Evolutionary conservation across 2,113 vertebrate species (phyloP), one percentile per base, ranked within the genome.

Genomic region (Malurus elegans): DNA sequence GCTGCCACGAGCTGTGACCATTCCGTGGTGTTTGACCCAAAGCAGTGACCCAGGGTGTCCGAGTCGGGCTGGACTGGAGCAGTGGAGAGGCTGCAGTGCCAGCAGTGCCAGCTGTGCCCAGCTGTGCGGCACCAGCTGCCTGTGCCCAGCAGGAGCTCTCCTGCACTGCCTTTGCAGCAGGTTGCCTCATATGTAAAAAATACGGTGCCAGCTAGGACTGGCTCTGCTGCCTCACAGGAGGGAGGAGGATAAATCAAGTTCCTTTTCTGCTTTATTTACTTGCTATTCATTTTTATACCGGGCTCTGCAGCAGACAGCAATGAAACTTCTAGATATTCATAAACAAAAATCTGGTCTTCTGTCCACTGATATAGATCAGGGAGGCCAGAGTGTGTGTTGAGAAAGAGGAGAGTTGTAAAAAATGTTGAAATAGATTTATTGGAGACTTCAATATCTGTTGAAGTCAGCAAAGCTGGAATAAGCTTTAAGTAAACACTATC

Each of bases 401-500:
- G 53, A 88, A 89, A 60, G 75, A 72, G 88, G 58, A 53, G 85
- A 94, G 95, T 54, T 90, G 76, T 94, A 92, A 93, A 83, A 79
- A 96, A 73, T 26, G 1, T 79, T 76, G 83, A 82, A 95, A 94
- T 93, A 96, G 92, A 97, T 93, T 96, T 96, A 96, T 84, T 97
- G 95, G 92, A 95, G 95, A 83, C 86, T 94, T 95, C 88, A 95
- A 54, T 97, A 95, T 93, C 93, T 97, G 87, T 95, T 95, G 80
- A 96, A 96, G 92, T 96, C 93, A 96, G 90, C 70, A 96, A 95
- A 93, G 84, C 92, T 91, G 57, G 86, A 95, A 92, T 91, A 96
- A 94, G 95, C 90, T 89, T 93, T 97, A 97, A 96, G 95, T 97
- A 95, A 96, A 94, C 93, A 94, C 96, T 95, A 94, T 90, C 95